Evolutionary conservation across 1,140 invertebrate genomes (phyloP).

Genomic region (Meloidogyne exigua): DNA sequence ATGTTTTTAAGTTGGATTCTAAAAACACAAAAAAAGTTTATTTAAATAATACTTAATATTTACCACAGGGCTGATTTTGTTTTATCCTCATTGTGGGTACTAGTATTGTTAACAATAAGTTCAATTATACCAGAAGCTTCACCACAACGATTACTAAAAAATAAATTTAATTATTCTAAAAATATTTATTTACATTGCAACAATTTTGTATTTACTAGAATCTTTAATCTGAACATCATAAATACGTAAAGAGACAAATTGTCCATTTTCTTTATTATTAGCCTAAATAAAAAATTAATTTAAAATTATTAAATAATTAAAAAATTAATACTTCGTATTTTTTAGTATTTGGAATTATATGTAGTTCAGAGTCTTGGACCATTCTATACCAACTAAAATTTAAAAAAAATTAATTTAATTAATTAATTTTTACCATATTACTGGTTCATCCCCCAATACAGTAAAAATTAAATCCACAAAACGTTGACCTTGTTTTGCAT

Average conservation of each 20-base stretch:
- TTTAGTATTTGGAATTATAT: constrained; percentile 18
- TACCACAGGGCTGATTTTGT: neutral
- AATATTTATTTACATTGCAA: constrained; percentile 24
- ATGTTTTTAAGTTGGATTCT: too few species aligned
- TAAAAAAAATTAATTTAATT: neutral
- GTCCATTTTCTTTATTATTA: constrained; percentile 14
- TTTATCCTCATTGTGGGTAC: neutral
- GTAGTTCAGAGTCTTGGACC: constrained; percentile 2
- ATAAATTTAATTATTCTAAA: neutral
- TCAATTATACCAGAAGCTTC: constrained; percentile 15
- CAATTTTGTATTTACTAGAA: constrained; percentile 13
- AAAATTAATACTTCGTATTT: constrained; percentile 18
- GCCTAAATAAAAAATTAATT: neutral
- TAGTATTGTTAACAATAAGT: neutral
- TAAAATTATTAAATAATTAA: neutral
- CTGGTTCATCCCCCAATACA: constrained; percentile 14
- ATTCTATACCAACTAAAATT: constrained; percentile 19
- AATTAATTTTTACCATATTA: constrained; percentile 13
- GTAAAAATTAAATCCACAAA: constrained; percentile 21
- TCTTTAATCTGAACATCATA: constrained; percentile 18
- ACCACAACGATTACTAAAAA: constrained; percentile 21
- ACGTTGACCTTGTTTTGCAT: neutral
- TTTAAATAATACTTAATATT: neutral
- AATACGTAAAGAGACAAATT: constrained; percentile 19
- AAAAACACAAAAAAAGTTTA: too few species aligned